Conservation (phyloP, 2,113 vertebrate genomes). For the Gavialis gangeticus region DNA sequence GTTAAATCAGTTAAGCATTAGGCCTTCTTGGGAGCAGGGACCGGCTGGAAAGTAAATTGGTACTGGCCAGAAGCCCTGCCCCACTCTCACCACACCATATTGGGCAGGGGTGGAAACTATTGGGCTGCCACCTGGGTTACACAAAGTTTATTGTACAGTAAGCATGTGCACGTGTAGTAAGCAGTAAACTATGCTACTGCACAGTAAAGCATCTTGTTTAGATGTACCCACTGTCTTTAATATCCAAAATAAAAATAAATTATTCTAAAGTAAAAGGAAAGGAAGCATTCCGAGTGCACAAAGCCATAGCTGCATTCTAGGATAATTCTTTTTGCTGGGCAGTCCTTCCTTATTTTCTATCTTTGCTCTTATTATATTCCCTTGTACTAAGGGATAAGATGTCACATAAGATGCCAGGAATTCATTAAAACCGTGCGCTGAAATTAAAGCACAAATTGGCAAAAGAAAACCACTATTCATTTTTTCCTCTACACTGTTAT, state of each 20-base stretch:
- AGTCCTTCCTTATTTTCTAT: neutral
- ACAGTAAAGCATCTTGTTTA: too few relatives aligned
- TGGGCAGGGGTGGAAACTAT: too few relatives aligned
- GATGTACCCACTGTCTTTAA: neutral
- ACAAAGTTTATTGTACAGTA: too few relatives aligned
- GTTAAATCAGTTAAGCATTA: too few relatives aligned
- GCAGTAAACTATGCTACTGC: too few relatives aligned
- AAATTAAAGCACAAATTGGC: neutral
- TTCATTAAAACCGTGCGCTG: neutral
- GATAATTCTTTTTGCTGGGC: slow-evolving; percentile 14
- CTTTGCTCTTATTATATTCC: neutral
- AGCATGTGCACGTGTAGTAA: too few relatives aligned
- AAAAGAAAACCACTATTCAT: neutral
- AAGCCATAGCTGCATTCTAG: neutral
- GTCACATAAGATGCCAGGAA: neutral
- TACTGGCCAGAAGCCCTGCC: too few relatives aligned
- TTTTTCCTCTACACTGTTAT: slow-evolving; percentile 10
- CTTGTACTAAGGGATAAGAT: neutral
- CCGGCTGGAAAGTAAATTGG: too few relatives aligned
- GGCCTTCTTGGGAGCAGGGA: too few relatives aligned
- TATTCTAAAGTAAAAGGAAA: neutral
- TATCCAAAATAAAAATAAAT: slow-evolving; percentile 31
- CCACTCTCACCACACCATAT: too few relatives aligned
- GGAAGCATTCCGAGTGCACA: neutral
- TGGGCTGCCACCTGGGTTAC: too few relatives aligned